These are phyloP conservation scores for Lissocephala sabroskyi DNA, from an alignment of 2,888 invertebrate genomes.

Conservation along the genomic window DNA sequence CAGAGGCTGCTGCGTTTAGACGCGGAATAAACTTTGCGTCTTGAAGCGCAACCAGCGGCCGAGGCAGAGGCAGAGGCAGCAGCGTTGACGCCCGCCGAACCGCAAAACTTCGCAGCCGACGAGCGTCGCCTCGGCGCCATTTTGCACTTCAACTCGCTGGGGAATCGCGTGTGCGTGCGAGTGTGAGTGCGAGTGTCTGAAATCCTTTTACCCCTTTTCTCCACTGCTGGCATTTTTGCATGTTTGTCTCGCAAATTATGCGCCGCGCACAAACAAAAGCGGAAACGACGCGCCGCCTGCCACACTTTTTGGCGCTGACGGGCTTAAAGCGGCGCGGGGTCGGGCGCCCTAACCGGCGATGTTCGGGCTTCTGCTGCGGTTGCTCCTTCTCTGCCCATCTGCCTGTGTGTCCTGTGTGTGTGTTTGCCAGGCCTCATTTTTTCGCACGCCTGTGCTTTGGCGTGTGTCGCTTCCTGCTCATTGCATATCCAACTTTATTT, in stretches of 20 bases:
- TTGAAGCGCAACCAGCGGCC: slow-evolving; percentile 39
- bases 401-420: slow-evolving; percentile 10
- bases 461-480: slow-evolving; percentile 52
- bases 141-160: slow-evolving; percentile 48
- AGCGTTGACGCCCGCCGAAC: too few relatives aligned
- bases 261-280: slow-evolving; percentile 60
- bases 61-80: too few relatives aligned
- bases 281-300: slow-evolving; percentile 34
- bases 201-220: too few relatives aligned
- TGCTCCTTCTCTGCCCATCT: slow-evolving; percentile 11
- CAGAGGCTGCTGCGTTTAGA: slow-evolving; percentile 30
- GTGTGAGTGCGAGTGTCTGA: slow-evolving; percentile 14
- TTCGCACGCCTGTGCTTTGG: slow-evolving; percentile 32
- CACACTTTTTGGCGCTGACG: slow-evolving; percentile 35
- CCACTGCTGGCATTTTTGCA: slow-evolving; percentile 50
- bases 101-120: slow-evolving; percentile 24
- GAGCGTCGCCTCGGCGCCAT: slow-evolving; percentile 29
- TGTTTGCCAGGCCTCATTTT: slow-evolving; percentile 24
- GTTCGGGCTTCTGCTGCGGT: background rate
- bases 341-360: slow-evolving; percentile 2
- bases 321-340: slow-evolving; percentile 13
- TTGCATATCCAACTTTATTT: slow-evolving; percentile 48
- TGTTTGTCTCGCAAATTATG: slow-evolving; percentile 62
- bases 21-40: slow-evolving; percentile 52
- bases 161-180: slow-evolving; percentile 23